Conservation (phyloP, 2,797 vertebrate genomes). For the Toxotes lorentzi region DNA sequence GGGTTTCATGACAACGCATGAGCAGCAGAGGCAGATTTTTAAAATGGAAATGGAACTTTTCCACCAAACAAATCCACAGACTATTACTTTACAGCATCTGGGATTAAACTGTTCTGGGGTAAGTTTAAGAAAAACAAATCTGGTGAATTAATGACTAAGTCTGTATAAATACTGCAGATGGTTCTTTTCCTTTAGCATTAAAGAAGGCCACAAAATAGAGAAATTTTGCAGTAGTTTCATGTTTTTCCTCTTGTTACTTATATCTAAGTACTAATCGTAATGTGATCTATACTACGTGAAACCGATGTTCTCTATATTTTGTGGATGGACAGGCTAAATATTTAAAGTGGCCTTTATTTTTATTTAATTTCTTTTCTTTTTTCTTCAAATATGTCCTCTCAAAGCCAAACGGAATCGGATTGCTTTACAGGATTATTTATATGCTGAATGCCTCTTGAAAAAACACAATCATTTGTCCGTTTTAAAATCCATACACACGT, state of each 20-base stretch:
- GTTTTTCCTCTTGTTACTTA: neutral
- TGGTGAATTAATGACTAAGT: neutral
- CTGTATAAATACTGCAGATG: neutral
- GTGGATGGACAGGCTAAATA: neutral
- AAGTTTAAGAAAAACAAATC: conserved; percentile 38
- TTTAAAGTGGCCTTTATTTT: neutral
- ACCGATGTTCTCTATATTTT: neutral
- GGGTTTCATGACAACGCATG: conserved; percentile 12
- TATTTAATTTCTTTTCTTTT: neutral
- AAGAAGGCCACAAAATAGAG: neutral
- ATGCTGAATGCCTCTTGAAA: too few relatives aligned
- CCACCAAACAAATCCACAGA: conserved; percentile 46
- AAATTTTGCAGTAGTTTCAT: neutral
- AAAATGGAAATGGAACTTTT: conserved; percentile 65
- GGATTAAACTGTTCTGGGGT: conserved; percentile 63
- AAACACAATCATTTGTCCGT: neutral
- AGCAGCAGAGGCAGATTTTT: conserved; percentile 30
- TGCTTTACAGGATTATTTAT: neutral
- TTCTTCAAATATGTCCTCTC: neutral
- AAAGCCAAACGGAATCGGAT: neutral
- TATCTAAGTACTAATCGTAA: neutral
- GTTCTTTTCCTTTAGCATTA: neutral
- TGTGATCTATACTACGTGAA: neutral
- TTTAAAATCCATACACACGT: neutral
- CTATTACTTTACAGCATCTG: conserved; percentile 40